phyloP scores from a whole-genome alignment of 2,888 invertebrate genomes.

The Camptogramma bilineatum region DNA sequence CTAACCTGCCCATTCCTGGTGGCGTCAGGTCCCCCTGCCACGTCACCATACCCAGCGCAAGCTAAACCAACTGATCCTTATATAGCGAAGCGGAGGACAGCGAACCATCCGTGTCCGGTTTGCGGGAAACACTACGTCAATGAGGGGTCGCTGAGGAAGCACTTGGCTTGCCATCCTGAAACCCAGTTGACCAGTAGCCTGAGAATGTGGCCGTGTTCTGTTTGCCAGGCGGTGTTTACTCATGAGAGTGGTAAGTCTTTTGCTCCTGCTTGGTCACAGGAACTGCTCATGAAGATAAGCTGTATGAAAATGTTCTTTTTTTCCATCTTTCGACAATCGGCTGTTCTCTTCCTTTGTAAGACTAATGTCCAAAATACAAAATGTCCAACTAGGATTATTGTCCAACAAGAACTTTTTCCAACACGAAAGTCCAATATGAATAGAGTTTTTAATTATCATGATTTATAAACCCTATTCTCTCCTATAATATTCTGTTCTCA shows the following conservation, averaged over 20 bases:
- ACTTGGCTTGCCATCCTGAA: constrained; percentile 97
- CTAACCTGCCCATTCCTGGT: constrained; percentile 83
- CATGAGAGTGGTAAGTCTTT: constrained; percentile 93
- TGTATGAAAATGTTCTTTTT: too few relatives aligned
- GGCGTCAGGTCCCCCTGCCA: constrained; percentile 86
- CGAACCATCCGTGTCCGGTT: constrained; percentile 97
- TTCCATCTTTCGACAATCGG: too few relatives aligned
- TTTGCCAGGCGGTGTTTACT: constrained; percentile 97
- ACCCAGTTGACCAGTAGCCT: constrained; percentile 94
- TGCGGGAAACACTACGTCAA: constrained; percentile 98
- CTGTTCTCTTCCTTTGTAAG: too few relatives aligned
- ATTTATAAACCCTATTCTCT: too few relatives aligned
- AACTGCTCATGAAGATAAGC: neutral
- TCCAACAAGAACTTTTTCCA: too few relatives aligned
- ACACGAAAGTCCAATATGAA: too few relatives aligned
- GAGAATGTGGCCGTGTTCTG: constrained; percentile 98
- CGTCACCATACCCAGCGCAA: constrained; percentile 86
- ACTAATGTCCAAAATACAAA: too few relatives aligned
- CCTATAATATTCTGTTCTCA: too few relatives aligned
- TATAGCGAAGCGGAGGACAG: constrained; percentile 96
- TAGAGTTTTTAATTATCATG: too few relatives aligned
- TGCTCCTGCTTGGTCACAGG: neutral
- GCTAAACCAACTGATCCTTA: constrained; percentile 89
- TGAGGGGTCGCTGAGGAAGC: constrained; percentile 96
- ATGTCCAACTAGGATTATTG: too few relatives aligned